Evolutionary conservation across 2,888 invertebrate species (phyloP), one percentile per base, ranked within the genome.

Genomic region (Salpingus planirostris): DNA sequence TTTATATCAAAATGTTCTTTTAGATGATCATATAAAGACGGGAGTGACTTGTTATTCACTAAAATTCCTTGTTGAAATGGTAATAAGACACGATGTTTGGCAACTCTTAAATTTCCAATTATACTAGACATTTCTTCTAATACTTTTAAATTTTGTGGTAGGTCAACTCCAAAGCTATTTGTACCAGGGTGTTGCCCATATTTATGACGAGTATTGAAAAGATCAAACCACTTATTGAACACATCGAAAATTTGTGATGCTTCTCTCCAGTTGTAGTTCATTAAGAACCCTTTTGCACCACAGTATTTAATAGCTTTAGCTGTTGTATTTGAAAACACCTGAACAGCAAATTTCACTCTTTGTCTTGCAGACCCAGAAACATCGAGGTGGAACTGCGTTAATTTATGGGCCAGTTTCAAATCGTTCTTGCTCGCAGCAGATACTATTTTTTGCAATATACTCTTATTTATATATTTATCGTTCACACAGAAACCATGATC

Each of bases 301-400:
- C 18, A 18, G 18, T 18, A 18, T 18, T 18, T 8, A 8, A 44
- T 25, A 25, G 42, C 38, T 32, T 33, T 29, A n/a, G 42, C 31
- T 8, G 36, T 37, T n/a, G 43, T 28, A 26, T 44, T 41, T 4
- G 43, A 43, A 22, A 42, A 29, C 13, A 44, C 15, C 29, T 44
- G 43, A 7, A 33, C 40, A 10, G 46, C 49, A 13, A 30, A 30
- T 10, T 29, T 23, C 22, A 51, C 49, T 21, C 38, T 40, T 40
- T 48, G 46, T 8, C 51, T 21, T 30, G 43, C 23, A 7, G 41
- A 30, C 22, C 43, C 46, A 25, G 38, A 29, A 4, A 47, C 36
- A 28, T 47, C 25, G 2, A 50, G 12, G 42, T 50, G 48, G 2
- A 40, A 27, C 25, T 30, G 15, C 13, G 36, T 43, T n/a, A 47